These are phyloP conservation scores for Syngnathoides biaculeatus DNA, from an alignment of 2,113 vertebrate genomes.

Conservation along the genomic window DNA sequence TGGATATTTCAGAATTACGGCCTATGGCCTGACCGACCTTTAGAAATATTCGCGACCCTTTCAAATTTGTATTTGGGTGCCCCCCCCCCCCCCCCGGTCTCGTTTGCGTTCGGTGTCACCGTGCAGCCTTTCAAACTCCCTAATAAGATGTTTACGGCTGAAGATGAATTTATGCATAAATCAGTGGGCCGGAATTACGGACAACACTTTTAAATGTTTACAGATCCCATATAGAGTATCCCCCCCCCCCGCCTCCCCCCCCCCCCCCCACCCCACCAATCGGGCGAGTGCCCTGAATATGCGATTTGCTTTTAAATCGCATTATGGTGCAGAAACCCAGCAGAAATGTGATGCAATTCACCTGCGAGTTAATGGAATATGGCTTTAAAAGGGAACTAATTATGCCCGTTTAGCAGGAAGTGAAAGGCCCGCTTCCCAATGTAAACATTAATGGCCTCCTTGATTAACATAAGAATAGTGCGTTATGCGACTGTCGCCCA, in stretches of 20 bases:
- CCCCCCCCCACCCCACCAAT: slow-evolving; percentile 20
- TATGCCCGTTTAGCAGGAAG: slow-evolving; percentile 71
- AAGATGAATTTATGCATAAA: slow-evolving; percentile 58
- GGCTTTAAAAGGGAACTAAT: slow-evolving; percentile 79
- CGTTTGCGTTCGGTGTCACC: slow-evolving; percentile 26
- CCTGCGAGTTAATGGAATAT: slow-evolving; percentile 80
- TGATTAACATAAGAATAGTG: slow-evolving; percentile 79
- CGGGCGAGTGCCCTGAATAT: slow-evolving; percentile 62
- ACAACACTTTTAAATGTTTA: slow-evolving; percentile 58
- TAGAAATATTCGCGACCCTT: neutral
- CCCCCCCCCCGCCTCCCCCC: slow-evolving; percentile 24
- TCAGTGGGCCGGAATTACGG: slow-evolving; percentile 45
- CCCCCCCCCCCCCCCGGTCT: neutral
- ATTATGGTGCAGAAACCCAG: slow-evolving; percentile 75
- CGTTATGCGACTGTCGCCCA: slow-evolving; percentile 70
- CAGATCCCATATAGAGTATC: slow-evolving; percentile 48
- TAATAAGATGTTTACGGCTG: slow-evolving; percentile 58
- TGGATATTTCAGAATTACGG: neutral
- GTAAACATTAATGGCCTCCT: slow-evolving; percentile 81
- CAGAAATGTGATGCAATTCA: slow-evolving; percentile 75
- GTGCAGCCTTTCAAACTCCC: slow-evolving; percentile 30
- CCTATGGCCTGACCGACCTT: neutral
- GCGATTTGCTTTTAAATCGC: slow-evolving; percentile 77
- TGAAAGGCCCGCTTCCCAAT: slow-evolving; percentile 70
- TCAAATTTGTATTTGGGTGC: neutral